These are phyloP conservation scores for Ptychoptera contaminata DNA, from an alignment of 2,888 invertebrate species.

Conservation along the genomic window DNA sequence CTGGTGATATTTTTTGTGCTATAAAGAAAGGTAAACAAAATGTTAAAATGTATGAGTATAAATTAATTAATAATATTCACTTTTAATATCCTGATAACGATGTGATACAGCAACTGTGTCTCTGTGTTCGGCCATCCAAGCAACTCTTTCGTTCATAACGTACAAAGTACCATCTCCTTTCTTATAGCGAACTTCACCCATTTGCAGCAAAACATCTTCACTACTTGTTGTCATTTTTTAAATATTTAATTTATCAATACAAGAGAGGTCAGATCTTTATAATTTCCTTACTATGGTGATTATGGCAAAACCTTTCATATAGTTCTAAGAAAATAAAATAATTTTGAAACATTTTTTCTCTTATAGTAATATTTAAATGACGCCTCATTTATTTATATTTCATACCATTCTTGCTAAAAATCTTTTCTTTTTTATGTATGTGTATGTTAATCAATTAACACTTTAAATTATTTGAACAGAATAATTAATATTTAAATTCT, in stretches of 20 bases:
- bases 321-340: too few relatives aligned
- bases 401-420: too few relatives aligned
- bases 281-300: too few relatives aligned
- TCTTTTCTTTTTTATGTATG: too few relatives aligned
- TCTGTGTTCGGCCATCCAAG: conserved; percentile 89
- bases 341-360: too few relatives aligned
- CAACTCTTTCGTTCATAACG: conserved; percentile 88
- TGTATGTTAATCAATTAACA: too few relatives aligned
- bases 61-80: conserved; percentile 36
- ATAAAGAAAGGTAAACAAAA: conserved; percentile 16
- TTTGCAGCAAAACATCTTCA: conserved; percentile 88
- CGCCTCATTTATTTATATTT: too few relatives aligned
- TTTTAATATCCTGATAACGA: conserved; percentile 89
- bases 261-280: conserved; percentile 7
- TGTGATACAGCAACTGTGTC: conserved; percentile 88
- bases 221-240: conserved; percentile 66
- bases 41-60: conserved; percentile 2
- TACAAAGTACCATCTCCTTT: conserved; percentile 90
- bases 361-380: too few relatives aligned
- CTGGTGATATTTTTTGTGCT: conserved; percentile 96
- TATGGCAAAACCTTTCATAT: too few relatives aligned
- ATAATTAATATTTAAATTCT: too few relatives aligned
- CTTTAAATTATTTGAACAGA: too few relatives aligned
- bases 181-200: conserved; percentile 83
- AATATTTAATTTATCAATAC: conserved; percentile 6